Conservation (phyloP, 2,797 vertebrate species). For the Melanotaenia boesemani region DNA sequence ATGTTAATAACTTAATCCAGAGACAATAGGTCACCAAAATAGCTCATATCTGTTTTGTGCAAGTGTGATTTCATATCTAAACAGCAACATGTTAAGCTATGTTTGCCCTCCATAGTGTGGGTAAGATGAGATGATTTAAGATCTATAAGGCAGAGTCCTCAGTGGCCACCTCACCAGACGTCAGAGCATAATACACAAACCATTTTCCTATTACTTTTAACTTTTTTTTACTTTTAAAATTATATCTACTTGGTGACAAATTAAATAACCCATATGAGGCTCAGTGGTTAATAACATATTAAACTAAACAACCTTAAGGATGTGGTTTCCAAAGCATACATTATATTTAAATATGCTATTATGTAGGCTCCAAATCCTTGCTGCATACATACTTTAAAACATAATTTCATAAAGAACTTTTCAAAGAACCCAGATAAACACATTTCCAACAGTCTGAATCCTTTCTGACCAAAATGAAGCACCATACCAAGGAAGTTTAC, state of each 20-base stretch:
- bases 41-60: too few species aligned
- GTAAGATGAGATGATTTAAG: not conserved
- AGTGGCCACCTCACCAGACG: not conserved
- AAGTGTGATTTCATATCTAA: too few species aligned
- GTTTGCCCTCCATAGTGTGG: not conserved
- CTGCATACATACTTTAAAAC: not conserved
- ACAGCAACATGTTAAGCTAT: not conserved
- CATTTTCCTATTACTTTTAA: not conserved
- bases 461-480: not conserved
- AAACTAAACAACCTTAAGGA: not conserved
- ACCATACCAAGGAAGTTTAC: not conserved
- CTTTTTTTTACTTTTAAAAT: too few species aligned
- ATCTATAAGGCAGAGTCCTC: not conserved
- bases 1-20: too few species aligned
- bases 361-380: not conserved
- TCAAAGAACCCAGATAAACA: not conserved
- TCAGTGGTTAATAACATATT: not conserved
- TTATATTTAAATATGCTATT: not conserved
- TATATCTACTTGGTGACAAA: not conserved
- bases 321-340: not conserved
- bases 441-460: not conserved
- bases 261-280: not conserved
- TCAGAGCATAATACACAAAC: not conserved
- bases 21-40: too few species aligned
- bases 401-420: not conserved